Percentiles rank a stretch among this genome's conserved stretches.
Evolutionary conservation across 1,140 invertebrate species (phyloP).

Genomic region (Drusus annulatus): DNA sequence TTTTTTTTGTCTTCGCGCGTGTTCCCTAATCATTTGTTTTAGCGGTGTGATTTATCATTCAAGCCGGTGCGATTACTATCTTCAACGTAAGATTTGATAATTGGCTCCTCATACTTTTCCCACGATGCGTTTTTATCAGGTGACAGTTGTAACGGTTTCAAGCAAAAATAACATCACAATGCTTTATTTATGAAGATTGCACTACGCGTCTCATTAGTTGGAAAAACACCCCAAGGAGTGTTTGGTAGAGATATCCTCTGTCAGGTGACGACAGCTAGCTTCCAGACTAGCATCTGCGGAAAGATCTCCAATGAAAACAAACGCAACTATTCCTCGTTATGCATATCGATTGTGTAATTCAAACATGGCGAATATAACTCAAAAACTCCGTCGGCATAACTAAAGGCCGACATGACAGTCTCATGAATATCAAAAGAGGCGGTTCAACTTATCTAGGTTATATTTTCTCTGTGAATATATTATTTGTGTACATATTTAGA

Average conservation of each 20-base stretch:
- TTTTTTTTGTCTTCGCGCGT: neutral
- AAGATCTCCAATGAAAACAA: neutral
- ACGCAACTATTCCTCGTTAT: neutral
- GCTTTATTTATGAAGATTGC: too few relatives aligned
- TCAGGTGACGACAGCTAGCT: neutral
- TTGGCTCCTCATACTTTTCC: too few relatives aligned
- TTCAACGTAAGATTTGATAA: too few relatives aligned
- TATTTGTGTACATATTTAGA: constrained; percentile 22
- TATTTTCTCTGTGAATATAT: constrained; percentile 15
- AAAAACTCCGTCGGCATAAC: constrained; percentile 12
- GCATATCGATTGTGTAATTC: neutral
- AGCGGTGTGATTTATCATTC: too few relatives aligned
- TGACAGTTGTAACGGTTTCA: too few relatives aligned
- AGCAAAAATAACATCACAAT: too few relatives aligned
- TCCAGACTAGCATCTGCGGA: neutral
- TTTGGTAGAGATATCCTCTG: neutral
- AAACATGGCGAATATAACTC: neutral
- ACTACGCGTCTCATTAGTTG: too few relatives aligned
- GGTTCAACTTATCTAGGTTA: constrained; percentile 32
- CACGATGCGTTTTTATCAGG: too few relatives aligned
- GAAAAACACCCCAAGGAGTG: neutral
- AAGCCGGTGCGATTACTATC: too few relatives aligned
- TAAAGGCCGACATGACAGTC: neutral
- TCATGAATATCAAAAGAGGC: constrained; percentile 29
- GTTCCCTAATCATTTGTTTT: neutral